Base-by-base conservation (phyloP, 2,797 vertebrate genomes). In the Eulemur coronatus region DNA sequence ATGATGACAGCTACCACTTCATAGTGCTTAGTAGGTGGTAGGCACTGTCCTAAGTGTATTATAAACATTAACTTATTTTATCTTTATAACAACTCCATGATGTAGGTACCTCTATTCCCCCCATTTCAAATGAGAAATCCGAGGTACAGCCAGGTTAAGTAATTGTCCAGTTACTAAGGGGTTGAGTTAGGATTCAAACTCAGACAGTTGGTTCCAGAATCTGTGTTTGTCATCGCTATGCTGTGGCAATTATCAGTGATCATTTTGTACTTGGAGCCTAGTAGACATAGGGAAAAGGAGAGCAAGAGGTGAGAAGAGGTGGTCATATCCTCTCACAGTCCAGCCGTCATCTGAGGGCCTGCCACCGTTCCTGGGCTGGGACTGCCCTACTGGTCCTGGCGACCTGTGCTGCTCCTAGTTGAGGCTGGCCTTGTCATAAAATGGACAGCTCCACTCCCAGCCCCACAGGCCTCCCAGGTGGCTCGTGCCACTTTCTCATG, bases 1-100 rank as follows among this genome's bases (percentile, higher is more conserved):
- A 1, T 6, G 2, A 11, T 1, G 2, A 24, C 15, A 12, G n/a
- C 52, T 9, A 0, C 28, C 9, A 3, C 55, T 26, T 26, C 3
- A 1, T 1, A 2, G 78, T 7, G 18, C 61, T 72, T 61, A 6
- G 0, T 2, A 22, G 50, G 33, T 12, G 38, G 35, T 12, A 20
- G 89, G 65, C 43, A 0, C 43, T 35, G 35, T 43, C 52, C 59
- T 70, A 4, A 55, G 38, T 1, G 0, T 3, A 0, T 17, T 20
- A 1, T 7, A n/a, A 63, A 18, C 9, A 10, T 9, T 18, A n/a
- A 24, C 38, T 84, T 35, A 6, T 35, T 84, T 76, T 38, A 5
- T 61, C 10, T 26, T 76, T 14, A 4, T 2, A 15, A 9, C 13
- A 35, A 9, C 48, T 8, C 33, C 52, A 0, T 6, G 38, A 1